Conservation (phyloP, 2,797 vertebrate genomes). For the Astyanax mexicanus region DNA sequence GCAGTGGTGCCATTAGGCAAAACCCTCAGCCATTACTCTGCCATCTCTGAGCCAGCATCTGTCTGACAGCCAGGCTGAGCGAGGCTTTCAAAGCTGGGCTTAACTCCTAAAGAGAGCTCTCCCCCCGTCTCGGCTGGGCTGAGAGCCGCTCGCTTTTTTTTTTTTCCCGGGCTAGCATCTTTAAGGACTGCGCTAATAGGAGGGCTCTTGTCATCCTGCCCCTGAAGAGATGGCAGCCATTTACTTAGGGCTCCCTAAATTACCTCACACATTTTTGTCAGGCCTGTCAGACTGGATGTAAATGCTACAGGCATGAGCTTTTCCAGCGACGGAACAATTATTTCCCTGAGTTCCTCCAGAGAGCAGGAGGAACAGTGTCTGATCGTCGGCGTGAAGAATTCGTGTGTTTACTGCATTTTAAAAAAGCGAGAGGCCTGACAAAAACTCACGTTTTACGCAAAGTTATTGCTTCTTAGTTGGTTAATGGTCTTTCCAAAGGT, state of each 20-base stretch:
- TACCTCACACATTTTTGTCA: slow-evolving; percentile 52
- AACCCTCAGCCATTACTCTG: slow-evolving; percentile 47
- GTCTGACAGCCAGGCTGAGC: slow-evolving; percentile 58
- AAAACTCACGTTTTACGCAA: not conserved
- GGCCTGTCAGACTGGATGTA: slow-evolving; percentile 59
- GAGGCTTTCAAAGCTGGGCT: slow-evolving; percentile 54
- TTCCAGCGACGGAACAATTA: slow-evolving; percentile 57
- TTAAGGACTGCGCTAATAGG: slow-evolving; percentile 59
- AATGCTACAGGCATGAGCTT: slow-evolving; percentile 53
- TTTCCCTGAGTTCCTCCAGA: slow-evolving; percentile 50
- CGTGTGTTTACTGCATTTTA: slow-evolving; percentile 41
- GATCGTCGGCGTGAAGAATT: slow-evolving; percentile 30
- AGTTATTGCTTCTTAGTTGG: slow-evolving; percentile 25
- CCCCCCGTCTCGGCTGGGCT: slow-evolving; percentile 43
- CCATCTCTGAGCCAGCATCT: slow-evolving; percentile 54
- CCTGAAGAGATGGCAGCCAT: slow-evolving; percentile 60
- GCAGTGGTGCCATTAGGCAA: slow-evolving; percentile 52
- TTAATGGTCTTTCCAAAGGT: slow-evolving; percentile 22
- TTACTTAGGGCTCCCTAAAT: slow-evolving; percentile 57
- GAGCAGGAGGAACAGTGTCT: slow-evolving; percentile 44
- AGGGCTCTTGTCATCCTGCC: slow-evolving; percentile 62
- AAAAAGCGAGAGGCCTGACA: slow-evolving; percentile 34
- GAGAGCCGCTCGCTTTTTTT: slow-evolving; percentile 53
- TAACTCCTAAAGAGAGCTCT: slow-evolving; percentile 36
- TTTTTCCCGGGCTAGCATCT: slow-evolving; percentile 45